Evolutionary conservation across 1,140 invertebrate species (phyloP).

Genomic region (Heliconius hewitsoni): DNA sequence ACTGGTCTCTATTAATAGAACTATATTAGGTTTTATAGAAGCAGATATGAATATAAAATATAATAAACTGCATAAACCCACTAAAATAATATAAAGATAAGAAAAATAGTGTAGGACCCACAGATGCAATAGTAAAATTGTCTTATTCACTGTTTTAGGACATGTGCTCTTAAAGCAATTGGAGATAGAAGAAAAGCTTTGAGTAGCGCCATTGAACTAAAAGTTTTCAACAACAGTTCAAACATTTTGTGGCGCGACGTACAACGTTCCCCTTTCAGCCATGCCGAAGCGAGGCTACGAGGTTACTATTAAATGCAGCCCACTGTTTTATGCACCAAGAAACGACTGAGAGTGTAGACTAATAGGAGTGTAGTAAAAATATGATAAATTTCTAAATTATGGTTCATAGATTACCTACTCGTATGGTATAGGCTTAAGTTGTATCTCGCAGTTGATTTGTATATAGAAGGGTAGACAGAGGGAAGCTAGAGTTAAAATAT

Average conservation of each 20-base stretch:
- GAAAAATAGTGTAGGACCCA: neutral
- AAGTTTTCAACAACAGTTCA: constrained; percentile 79
- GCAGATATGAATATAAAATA: no score
- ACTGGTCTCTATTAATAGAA: no score
- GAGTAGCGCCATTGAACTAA: constrained; percentile 64
- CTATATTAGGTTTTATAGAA: no score
- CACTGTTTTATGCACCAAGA: constrained; percentile 40
- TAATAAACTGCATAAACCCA: no score
- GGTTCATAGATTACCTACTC: neutral
- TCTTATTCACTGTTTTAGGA: constrained; percentile 55
- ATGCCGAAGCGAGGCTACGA: constrained; percentile 48
- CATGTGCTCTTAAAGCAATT: constrained; percentile 52
- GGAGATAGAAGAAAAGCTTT: constrained; percentile 58
- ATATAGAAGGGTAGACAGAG: no score
- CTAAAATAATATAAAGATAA: no score
- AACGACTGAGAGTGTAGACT: neutral
- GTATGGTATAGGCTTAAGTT: no score
- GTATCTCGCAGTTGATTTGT: no score
- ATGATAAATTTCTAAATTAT: neutral
- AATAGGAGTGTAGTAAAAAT: neutral
- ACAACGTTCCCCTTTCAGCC: constrained; percentile 71
- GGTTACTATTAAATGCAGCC: constrained; percentile 49
- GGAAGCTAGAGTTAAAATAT: no score
- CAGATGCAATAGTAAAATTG: constrained; percentile 8
- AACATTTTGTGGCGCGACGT: constrained; percentile 75